Percentiles rank a stretch among this genome's conserved stretches.
Conservation (phyloP, 2,113 vertebrate genomes). For the Malurus cyaneus region DNA sequence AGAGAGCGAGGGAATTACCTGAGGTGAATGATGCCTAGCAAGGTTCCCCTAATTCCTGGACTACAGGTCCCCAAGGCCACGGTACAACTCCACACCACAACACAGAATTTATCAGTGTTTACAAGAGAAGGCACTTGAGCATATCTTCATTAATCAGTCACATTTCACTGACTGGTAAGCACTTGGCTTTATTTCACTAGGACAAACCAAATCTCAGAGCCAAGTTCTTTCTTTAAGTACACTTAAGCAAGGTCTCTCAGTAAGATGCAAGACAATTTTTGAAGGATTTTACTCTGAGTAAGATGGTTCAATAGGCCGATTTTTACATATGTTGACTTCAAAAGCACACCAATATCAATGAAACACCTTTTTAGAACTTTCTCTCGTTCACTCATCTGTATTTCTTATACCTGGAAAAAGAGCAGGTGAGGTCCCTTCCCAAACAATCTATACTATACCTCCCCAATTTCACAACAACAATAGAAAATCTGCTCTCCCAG, state of each 20-base stretch:
- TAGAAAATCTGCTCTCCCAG: neutral
- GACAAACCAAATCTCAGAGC: neutral
- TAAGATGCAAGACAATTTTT: neutral
- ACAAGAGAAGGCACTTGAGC: neutral
- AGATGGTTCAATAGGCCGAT: neutral
- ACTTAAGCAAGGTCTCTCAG: neutral
- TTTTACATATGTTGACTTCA: neutral
- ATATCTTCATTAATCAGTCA: neutral
- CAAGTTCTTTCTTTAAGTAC: neutral
- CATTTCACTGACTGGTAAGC: neutral
- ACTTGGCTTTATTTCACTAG: neutral
- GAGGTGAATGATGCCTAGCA: neutral
- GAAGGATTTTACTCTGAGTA: neutral
- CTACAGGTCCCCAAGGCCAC: neutral
- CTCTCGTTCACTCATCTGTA: neutral
- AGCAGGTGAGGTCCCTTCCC: neutral
- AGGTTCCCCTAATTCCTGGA: neutral
- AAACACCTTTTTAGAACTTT: neutral
- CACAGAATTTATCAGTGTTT: neutral
- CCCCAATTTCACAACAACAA: neutral
- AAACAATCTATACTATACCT: neutral
- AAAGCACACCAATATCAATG: rapidly evolving
- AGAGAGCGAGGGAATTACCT: neutral
- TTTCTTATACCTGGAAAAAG: neutral
- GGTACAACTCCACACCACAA: neutral